Evolutionary conservation across 1,140 invertebrate genomes (phyloP), one percentile per base, ranked within the genome.

Genomic region (Oryzaephilus surinamensis): DNA sequence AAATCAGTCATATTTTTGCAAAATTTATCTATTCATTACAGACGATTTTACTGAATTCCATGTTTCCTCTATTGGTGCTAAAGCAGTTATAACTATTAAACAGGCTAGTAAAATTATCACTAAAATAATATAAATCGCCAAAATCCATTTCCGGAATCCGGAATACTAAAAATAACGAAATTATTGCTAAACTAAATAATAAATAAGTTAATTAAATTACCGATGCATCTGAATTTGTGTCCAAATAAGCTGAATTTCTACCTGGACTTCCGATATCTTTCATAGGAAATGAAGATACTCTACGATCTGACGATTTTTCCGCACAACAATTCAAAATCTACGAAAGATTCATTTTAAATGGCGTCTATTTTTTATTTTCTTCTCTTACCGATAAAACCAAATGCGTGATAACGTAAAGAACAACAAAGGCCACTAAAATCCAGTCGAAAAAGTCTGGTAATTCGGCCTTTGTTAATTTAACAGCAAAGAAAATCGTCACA

Each of bases 401-500:
- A 60, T 97, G 92, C 50, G 86, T 77, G 14, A 89, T 51, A 18
- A 94, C 79, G 63, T 97, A 86, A 62, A 95, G 85, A 2, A 78
- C 77, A 6, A 97, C 88, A 64, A 83, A 95, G 7, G 79, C 81
- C 3, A 84, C 84, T 34, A 97, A 61, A 29, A 97, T 77, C 73
- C 79, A 95, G 43, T 87, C 79, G 45, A 83, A 74, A 80, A 87
- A 90, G 32, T 79, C 70, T 1, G 90, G 87, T 28, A 95, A 64
- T 54, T 85, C 78, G 10, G 88, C 84, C 65, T 90, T 88, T 42
- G 73, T 75, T 42, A 96, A 66, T 47, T 79, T 76, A 12, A 89
- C 81, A 20, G 91, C 84, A 54, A 96, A 84, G 72, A 97, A 96
- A 50, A 97, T 86, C 33, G 88, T 84, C 5, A 89, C 77, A 67